Percentiles rank a stretch among this genome's conserved stretches.
Conservation (phyloP, 2,888 invertebrate species). For the Epirrhoe alternata region DNA sequence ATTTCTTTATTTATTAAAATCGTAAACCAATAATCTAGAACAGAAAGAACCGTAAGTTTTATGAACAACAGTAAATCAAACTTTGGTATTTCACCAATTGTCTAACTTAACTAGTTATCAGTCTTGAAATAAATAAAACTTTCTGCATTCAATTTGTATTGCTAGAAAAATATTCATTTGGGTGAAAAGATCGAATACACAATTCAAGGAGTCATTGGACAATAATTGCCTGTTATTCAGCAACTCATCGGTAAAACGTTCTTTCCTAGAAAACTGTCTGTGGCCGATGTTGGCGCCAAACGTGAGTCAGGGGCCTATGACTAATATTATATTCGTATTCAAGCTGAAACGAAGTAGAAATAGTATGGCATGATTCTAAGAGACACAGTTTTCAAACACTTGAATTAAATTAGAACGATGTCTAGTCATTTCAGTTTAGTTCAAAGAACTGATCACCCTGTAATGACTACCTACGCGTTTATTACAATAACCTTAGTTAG, state of each 20-base stretch:
- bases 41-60: too few relatives aligned
- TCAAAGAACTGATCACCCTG: too few relatives aligned
- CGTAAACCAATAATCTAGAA: too few relatives aligned
- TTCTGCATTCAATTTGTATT: background rate
- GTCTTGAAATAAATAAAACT: background rate
- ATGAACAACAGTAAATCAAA: background rate
- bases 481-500: too few relatives aligned
- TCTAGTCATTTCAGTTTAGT: too few relatives aligned
- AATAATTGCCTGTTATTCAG: constrained; percentile 72
- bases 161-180: constrained; percentile 9
- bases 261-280: constrained; percentile 74
- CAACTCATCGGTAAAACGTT: constrained; percentile 51
- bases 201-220: constrained; percentile 56
- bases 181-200: constrained; percentile 19
- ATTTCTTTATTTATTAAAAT: too few relatives aligned
- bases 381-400: background rate
- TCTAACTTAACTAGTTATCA: background rate
- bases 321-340: constrained; percentile 4
- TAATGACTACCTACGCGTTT: too few relatives aligned
- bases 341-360: background rate
- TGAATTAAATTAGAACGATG: too few relatives aligned
- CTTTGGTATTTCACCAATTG: background rate
- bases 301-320: constrained; percentile 41
- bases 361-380: background rate
- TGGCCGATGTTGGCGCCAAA: constrained; percentile 39